phyloP scores from a whole-genome alignment of 2,888 invertebrate genomes.

The Andricus curvator region DNA sequence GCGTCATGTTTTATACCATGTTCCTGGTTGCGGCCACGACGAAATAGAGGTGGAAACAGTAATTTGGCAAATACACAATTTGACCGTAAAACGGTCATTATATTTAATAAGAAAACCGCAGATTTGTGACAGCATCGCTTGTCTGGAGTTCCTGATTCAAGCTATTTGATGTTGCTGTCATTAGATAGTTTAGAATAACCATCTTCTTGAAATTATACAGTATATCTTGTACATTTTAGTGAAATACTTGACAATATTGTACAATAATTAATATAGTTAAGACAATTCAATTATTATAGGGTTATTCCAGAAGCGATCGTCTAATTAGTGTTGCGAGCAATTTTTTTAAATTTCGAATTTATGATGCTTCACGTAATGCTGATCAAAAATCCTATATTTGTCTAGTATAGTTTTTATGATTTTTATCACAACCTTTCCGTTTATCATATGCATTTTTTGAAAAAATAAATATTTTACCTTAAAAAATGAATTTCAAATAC shows the following conservation, averaged over 20 bases:
- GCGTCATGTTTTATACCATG: conserved; percentile 64
- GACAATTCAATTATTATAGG: not conserved
- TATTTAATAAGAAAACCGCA: conserved; percentile 77
- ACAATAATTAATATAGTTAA: not conserved
- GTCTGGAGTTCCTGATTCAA: conserved; percentile 55
- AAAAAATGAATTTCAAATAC: no score
- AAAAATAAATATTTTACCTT: no score
- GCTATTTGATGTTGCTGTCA: not conserved
- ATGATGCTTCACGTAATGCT: no score
- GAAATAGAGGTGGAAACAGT: conserved; percentile 70
- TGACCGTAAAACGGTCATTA: conserved; percentile 72
- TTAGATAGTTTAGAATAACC: conserved; percentile 7
- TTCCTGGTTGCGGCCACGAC: conserved; percentile 56
- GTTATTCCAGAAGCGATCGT: no score
- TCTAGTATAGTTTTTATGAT: no score
- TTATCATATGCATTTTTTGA: no score
- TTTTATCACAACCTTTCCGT: no score
- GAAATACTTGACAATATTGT: not conserved
- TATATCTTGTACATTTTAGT: not conserved
- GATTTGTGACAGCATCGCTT: conserved; percentile 60
- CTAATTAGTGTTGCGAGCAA: no score
- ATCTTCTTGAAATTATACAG: not conserved
- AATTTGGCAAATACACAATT: conserved; percentile 72
- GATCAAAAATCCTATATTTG: no score
- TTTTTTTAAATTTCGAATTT: no score